Conservation (phyloP, 2,113 vertebrate species). For the Nibea albiflora region DNA sequence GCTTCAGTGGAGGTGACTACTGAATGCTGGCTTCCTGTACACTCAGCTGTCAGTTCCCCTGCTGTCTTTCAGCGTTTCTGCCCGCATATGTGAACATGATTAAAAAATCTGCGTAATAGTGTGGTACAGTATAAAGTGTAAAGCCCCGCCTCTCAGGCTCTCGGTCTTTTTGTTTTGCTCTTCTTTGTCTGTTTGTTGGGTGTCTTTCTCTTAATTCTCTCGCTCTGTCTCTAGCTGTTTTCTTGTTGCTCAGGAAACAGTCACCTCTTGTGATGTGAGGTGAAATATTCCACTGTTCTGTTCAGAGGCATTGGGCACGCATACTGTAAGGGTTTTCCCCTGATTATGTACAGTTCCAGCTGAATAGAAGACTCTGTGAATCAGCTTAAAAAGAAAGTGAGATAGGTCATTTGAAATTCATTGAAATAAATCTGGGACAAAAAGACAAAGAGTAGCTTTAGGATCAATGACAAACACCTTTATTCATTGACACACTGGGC, state of each 20-base stretch:
- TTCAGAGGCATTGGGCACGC: conserved; percentile 33
- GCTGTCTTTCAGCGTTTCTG: background rate
- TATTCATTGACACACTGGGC: background rate
- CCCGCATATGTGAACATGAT: conserved; percentile 24
- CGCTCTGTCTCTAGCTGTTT: conserved; percentile 33
- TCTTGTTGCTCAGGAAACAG: conserved; percentile 60
- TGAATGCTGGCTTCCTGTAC: conserved; percentile 6
- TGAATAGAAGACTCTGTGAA: conserved; percentile 36
- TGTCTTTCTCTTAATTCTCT: conserved; percentile 24
- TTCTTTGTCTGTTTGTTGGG: conserved; percentile 31
- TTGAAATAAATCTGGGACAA: background rate
- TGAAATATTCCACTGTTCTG: conserved; percentile 61
- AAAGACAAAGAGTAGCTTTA: background rate
- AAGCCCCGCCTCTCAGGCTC: background rate
- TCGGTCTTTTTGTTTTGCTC: conserved; percentile 16
- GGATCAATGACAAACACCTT: background rate
- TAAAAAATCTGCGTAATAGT: conserved; percentile 10
- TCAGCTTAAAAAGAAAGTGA: conserved; percentile 2
- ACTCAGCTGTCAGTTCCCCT: background rate
- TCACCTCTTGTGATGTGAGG: conserved; percentile 41
- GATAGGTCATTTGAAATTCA: conserved; percentile 6
- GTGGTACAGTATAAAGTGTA: background rate
- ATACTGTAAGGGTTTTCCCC: conserved; percentile 60
- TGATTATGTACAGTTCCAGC: conserved; percentile 6
- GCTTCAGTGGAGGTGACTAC: background rate